phyloP scores from a whole-genome alignment of 2,797 vertebrate genomes.

The Sorex maritimensis region DNA sequence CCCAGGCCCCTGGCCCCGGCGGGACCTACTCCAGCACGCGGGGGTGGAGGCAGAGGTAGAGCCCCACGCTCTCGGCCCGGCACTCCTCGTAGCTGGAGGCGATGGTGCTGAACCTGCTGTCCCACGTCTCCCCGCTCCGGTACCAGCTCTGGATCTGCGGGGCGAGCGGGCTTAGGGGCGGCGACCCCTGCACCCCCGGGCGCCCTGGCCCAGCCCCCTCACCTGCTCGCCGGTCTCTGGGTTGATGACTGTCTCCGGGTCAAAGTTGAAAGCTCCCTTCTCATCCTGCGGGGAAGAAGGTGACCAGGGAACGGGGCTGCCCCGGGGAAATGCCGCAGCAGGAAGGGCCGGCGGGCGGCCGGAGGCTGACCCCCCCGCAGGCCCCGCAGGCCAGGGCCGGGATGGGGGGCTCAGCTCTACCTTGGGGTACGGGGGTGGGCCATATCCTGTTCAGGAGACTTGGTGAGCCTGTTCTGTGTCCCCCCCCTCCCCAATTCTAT shows the following conservation, averaged over 20 bases:
- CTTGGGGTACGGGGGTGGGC: neutral
- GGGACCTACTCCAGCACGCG: conserved; percentile 93
- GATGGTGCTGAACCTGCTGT: conserved; percentile 96
- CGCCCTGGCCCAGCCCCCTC: conserved; percentile 74
- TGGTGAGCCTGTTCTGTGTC: too few species aligned
- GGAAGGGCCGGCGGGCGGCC: neutral
- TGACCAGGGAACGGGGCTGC: too few species aligned
- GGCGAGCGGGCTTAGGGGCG: neutral
- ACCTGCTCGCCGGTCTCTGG: conserved; percentile 95
- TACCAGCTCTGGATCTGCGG: conserved; percentile 95
- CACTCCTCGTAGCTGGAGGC: conserved; percentile 97
- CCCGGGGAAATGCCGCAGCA: too few species aligned
- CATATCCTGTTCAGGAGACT: neutral
- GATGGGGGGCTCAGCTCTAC: neutral
- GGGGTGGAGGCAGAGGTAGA: conserved; percentile 95
- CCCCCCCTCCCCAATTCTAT: too few species aligned
- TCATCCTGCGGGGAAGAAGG: conserved; percentile 91
- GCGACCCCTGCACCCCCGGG: neutral
- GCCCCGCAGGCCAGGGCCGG: too few species aligned
- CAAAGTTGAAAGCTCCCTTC: conserved; percentile 94
- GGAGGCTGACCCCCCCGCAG: neutral
- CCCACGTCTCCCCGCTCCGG: conserved; percentile 95
- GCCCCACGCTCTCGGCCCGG: conserved; percentile 96
- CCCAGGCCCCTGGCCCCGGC: rapidly evolving
- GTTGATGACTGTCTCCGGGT: conserved; percentile 92